phyloP scores from a whole-genome alignment of 2,888 invertebrate species.

The Heliconius aoede region DNA sequence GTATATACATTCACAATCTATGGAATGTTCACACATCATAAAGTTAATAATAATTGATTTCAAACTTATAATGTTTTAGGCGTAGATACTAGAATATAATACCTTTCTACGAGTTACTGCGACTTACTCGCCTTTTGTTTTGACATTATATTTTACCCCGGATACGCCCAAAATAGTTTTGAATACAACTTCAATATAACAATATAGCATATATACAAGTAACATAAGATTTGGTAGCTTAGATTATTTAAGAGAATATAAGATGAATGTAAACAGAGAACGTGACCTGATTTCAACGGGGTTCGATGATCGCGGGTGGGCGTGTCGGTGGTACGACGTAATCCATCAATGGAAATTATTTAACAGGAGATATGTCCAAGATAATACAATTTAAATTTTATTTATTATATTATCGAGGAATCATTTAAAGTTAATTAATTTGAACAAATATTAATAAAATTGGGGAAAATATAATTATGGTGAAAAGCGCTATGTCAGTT shows the following conservation, averaged over 20 bases:
- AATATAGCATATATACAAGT: too few species aligned
- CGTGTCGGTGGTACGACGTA: conserved; percentile 38
- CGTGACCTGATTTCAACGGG: conserved; percentile 62
- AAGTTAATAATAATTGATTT: too few species aligned
- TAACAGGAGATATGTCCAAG: neutral
- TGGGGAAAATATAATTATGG: neutral
- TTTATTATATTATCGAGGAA: neutral
- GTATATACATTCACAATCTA: too few species aligned
- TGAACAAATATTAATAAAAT: neutral
- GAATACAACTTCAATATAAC: neutral
- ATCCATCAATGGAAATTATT: conserved; percentile 35
- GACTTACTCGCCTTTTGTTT: too few species aligned
- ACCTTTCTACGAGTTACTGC: too few species aligned
- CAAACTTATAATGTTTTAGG: too few species aligned
- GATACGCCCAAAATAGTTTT: too few species aligned
- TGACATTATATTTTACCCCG: too few species aligned
- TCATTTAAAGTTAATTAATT: neutral
- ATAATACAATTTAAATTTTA: neutral
- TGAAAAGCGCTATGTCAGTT: neutral
- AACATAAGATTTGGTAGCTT: neutral
- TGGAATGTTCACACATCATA: too few species aligned
- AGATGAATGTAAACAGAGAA: conserved; percentile 37
- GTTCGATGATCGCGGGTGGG: conserved; percentile 57
- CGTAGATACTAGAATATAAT: too few species aligned
- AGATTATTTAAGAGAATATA: neutral